These are phyloP conservation scores for Torymus texanus DNA, from an alignment of 2,888 invertebrate genomes.

Conservation along the genomic window DNA sequence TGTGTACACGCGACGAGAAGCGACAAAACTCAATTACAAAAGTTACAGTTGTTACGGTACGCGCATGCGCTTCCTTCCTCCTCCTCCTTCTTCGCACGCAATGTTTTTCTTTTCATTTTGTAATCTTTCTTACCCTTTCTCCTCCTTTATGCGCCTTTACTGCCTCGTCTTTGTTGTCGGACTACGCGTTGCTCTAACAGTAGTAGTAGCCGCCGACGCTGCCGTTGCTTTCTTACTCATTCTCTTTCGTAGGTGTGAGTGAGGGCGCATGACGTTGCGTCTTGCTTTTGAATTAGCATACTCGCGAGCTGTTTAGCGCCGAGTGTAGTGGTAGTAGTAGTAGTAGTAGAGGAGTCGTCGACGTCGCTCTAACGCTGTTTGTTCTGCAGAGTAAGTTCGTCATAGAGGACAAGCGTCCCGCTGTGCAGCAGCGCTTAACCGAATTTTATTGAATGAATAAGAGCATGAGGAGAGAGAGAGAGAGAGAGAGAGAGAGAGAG, in stretches of 20 bases:
- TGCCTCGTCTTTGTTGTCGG: background rate
- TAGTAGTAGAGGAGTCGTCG: background rate
- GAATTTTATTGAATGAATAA: too few species aligned
- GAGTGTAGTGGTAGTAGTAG: background rate
- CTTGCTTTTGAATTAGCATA: conserved; percentile 24
- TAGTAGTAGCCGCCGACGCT: too few species aligned
- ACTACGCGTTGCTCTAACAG: background rate
- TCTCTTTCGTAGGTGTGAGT: background rate
- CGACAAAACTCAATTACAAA: conserved; percentile 73
- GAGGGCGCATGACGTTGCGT: background rate
- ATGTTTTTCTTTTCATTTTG: too few species aligned
- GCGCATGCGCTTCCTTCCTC: background rate
- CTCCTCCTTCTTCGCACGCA: background rate
- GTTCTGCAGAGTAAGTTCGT: background rate
- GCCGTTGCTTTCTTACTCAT: conserved; percentile 5
- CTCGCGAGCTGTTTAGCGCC: background rate
- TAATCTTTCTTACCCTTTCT: background rate
- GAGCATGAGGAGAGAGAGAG: too few species aligned
- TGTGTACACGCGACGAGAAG: conserved; percentile 62
- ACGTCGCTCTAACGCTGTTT: too few species aligned
- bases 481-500: too few species aligned
- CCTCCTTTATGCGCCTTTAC: background rate
- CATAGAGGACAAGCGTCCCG: too few species aligned
- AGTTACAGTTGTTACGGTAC: conserved; percentile 65
- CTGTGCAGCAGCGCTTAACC: too few species aligned